Percentiles rank a stretch among this genome's conserved stretches.
Conservation (phyloP, 2,888 invertebrate species). For the Acanthosepion lycidas region DNA sequence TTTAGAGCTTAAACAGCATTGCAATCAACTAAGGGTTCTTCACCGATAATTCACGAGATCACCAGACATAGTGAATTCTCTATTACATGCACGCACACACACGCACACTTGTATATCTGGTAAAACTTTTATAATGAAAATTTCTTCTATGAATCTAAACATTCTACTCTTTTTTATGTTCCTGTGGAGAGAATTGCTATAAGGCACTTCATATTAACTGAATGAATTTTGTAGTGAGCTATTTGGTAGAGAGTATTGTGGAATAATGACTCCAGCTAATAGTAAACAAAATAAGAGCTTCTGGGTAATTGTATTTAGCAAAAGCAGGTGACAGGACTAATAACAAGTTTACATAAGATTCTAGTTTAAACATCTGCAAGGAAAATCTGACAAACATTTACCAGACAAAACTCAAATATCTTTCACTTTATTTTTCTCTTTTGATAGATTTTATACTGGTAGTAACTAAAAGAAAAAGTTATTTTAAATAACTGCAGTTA, state of each 20-base stretch:
- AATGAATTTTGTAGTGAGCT: background rate
- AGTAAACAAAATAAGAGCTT: background rate
- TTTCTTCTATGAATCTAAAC: too few relatives aligned
- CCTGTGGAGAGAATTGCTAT: background rate
- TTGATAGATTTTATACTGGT: background rate
- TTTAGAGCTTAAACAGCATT: too few relatives aligned
- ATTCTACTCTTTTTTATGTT: background rate
- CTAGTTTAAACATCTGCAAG: background rate
- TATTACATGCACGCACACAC: too few relatives aligned
- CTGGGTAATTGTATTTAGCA: background rate
- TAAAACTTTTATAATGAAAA: too few relatives aligned
- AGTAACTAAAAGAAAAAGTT: too few relatives aligned
- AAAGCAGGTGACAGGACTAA: background rate
- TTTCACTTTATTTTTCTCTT: background rate
- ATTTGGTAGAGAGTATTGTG: background rate
- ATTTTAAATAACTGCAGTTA: too few relatives aligned
- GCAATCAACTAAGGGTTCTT: too few relatives aligned
- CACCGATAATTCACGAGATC: too few relatives aligned
- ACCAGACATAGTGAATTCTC: too few relatives aligned
- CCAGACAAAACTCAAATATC: background rate
- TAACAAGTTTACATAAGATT: slow-evolving; percentile 1
- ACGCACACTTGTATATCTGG: too few relatives aligned
- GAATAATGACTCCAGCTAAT: background rate
- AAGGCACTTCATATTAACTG: background rate
- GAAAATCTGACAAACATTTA: background rate